Conservation (phyloP, 2,888 invertebrate genomes). For the Piscicola geometra region DNA sequence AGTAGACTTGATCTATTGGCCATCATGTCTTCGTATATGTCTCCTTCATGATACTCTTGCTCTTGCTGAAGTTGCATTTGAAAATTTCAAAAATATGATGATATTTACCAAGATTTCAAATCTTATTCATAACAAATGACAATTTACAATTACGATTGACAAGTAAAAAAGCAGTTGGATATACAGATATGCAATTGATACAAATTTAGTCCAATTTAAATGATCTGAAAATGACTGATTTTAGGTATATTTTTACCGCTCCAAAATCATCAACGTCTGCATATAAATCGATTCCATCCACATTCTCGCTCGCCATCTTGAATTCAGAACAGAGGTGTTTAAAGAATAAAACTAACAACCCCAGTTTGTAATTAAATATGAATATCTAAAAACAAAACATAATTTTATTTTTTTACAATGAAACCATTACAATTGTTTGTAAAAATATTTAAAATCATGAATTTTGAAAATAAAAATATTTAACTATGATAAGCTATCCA, state of each 20-base stretch:
- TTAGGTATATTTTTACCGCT: constrained; percentile 26
- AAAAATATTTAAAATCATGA: too few relatives aligned
- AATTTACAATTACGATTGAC: background rate
- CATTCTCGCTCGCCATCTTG: constrained; percentile 40
- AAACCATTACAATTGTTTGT: background rate
- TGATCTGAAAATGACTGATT: too few relatives aligned
- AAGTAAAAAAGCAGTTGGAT: too few relatives aligned
- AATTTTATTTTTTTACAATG: too few relatives aligned
- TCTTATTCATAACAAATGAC: background rate
- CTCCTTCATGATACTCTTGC: constrained; percentile 38
- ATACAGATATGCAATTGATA: too few relatives aligned
- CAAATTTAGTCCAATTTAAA: too few relatives aligned
- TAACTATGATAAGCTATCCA: too few relatives aligned
- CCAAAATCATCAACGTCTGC: constrained; percentile 44
- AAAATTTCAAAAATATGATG: too few relatives aligned
- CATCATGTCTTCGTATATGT: constrained; percentile 44
- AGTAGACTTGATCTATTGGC: constrained; percentile 35
- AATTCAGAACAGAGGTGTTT: background rate
- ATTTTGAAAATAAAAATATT: too few relatives aligned
- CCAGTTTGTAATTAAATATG: background rate
- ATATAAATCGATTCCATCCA: constrained; percentile 42
- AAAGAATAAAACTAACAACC: background rate
- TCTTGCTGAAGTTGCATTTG: constrained; percentile 32
- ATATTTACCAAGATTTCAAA: too few relatives aligned
- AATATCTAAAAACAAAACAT: too few relatives aligned